Base-by-base conservation (phyloP, 1,140 invertebrate species). In the Olivierus martensii region DNA sequence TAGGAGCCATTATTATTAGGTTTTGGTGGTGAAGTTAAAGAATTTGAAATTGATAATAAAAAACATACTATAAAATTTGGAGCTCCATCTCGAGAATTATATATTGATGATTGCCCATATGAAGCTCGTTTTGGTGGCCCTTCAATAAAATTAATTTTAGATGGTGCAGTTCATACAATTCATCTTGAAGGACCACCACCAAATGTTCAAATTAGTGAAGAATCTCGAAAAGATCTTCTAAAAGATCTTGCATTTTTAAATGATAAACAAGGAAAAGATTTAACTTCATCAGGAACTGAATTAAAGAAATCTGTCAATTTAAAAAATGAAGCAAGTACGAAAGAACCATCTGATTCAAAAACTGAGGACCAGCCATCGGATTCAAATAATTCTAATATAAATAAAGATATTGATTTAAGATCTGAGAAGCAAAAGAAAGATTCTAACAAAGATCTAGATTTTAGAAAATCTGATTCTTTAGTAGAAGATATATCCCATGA, bases 61-160 rank as follows among this genome's bases (percentile, higher is more conserved):
- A 61, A 63, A 36, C 73, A 71, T 59, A 74, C 80, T 53, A 83
- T 98, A 34, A 77, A 82, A 59, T 82, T 97, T 55, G 93, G 94
- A 36, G 85, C 83, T 18, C 92, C 92, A 0, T 91, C 88, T 0
- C 75, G 89, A 49, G 92, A 97, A 67, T 71, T 99, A 1, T 90
- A 83, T 59, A 77, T 93, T 10, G 88, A 92, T 64, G 85, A 87
- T 41, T 75, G 79, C 60, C 79, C 83, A 2, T 87, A 88, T 64
- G 84, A 90, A 63, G 86, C 87, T 2, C 81, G 89, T 56, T 96
- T 93, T 73, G 92, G 91, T 45, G 92, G 90, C 10, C 73, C 93
- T 39, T 90, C 91, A 0, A 87, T 90, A 59, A 66, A 72, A 63
- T 81, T 88, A 1, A 81, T 93, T 49, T 76, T 82, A 47, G 75